Base-by-base conservation (phyloP, 2,888 invertebrate species). In the Exephanes ischioxanthus region DNA sequence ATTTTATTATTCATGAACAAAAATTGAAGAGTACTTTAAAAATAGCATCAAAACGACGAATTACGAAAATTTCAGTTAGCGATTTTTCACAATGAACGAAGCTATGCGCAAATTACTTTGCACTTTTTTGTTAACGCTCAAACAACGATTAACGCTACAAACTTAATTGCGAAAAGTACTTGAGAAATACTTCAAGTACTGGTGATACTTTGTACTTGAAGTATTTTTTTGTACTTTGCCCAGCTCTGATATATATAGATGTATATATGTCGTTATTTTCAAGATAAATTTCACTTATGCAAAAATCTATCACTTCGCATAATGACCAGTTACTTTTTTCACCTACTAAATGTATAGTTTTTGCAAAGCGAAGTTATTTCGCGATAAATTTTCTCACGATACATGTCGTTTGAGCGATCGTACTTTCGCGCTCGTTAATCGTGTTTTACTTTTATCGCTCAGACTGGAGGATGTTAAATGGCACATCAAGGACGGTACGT, bases 401-500 rank as follows among this genome's bases (percentile, higher is more conserved):
- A 16, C 26, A 63, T 63, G 26, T 22, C 16, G 6, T 30, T 16
- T 33, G 33, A 30, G 19, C 7, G 3, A 6, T 26, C 1, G 55
- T 0, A 55, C 26, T 4, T 58, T 26, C 58, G 4, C 58, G 26
- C 11, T 45, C 7, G 26, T 45, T 37, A 61, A 70, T 51, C 5
- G 66, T 58, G 14, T 58, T 26, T 48, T 16, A 48, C 16, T 26
- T 58, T 26, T 22, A 58, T 58, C 26, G 22, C 78, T 66, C 79
- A 94, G 94, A 81, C 89, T 94, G 84, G 91, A 94, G 86, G 93
- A 94, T 79, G 92, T 94, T 0, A 93, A 92, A 78, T 94, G 94
- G 94, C 90, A 93, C 45, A 92, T 94, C 61, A 94, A 93, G 86
- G 91, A 94, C 89, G 93, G 94, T 78, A 92, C 91, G 1, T 83